Evolutionary conservation across 2,888 invertebrate species (phyloP), one percentile per base, ranked within the genome.

Genomic region (Sarcophaga carnaria): DNA sequence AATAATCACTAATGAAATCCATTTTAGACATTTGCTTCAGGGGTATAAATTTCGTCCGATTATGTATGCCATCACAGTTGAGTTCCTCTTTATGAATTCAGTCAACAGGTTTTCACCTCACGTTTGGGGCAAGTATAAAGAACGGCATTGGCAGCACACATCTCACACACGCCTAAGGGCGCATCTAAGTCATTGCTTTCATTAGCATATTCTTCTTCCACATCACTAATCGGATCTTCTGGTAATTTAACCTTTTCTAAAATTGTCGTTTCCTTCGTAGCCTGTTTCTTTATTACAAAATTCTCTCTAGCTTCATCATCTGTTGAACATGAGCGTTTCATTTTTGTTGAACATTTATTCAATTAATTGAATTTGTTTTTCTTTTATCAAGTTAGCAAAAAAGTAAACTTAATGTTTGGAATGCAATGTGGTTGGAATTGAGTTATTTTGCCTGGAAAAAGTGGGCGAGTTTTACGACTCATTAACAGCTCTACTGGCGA

Each of bases 121-220:
- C 99, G 99, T 93, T 96, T 96, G 2, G 99, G 99, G 90, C 98
- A 99, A 2, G 96, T 96, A 92, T 98, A 98, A 92, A 96, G 96
- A 0, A 97, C 96, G 86, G 94, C 93, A 0, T 93, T 94, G 2
- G 91, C 91, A 2, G 93, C 95, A 92, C 98, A 99, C 2, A 98
- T 96, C 93, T 97, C 97, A 92, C 98, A 98, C 75, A 94, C 93
- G 14, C 96, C 96, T 70, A 97, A 94, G 88, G 97, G 92, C 59
- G 75, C 60, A 4, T 78, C 49, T 3, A 37, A 54, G 20, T 1
- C 37, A 5, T 22, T 5, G 4, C 37, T 66, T 82, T 22, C 66
- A 14, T 25, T 54, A 14, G 62, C 62, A 2, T 66, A 64, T 47
- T 80, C 86, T 11, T 79, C 82, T 27, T 37, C 62, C 11, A 17